Evolutionary conservation across 1,140 invertebrate species (phyloP).

Genomic region (Dendroctonus valens): DNA sequence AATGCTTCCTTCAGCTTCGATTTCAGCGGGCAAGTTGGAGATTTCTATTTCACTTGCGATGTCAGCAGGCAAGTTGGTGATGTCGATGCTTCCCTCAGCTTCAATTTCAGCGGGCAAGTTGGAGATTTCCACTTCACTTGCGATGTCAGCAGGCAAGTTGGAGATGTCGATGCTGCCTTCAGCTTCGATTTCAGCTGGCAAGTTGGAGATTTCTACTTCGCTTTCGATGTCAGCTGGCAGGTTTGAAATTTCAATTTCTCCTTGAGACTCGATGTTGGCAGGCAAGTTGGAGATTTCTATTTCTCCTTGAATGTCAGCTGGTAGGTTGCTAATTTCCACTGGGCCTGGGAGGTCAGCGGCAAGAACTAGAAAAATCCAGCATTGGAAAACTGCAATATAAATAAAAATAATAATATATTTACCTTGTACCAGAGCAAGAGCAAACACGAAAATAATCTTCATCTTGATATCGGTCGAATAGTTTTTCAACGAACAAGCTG

Average conservation of each 20-base stretch:
- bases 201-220: conserved; percentile 4
- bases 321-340: conserved; percentile 15
- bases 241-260: conserved; percentile 14
- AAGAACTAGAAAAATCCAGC: neutral
- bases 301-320: conserved; percentile 8
- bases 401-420: conserved; percentile 4
- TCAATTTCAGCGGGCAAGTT: conserved; percentile 13
- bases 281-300: conserved; percentile 19
- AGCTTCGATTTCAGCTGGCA: conserved; percentile 12
- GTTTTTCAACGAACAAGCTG: conserved; percentile 3
- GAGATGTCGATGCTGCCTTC: neutral
- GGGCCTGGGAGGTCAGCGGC: neutral
- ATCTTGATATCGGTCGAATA: conserved; percentile 1
- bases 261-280: neutral
- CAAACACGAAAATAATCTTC: conserved; percentile 14
- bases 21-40: conserved; percentile 3
- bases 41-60: neutral
- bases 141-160: conserved; percentile 10
- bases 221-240: conserved; percentile 4
- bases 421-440: conserved; percentile 14
- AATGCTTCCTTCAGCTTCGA: neutral
- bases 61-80: neutral
- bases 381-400: neutral
- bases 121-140: neutral
- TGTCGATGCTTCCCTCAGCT: neutral